Conservation (phyloP, 2,113 vertebrate species). For the Toxotes chatareus region DNA sequence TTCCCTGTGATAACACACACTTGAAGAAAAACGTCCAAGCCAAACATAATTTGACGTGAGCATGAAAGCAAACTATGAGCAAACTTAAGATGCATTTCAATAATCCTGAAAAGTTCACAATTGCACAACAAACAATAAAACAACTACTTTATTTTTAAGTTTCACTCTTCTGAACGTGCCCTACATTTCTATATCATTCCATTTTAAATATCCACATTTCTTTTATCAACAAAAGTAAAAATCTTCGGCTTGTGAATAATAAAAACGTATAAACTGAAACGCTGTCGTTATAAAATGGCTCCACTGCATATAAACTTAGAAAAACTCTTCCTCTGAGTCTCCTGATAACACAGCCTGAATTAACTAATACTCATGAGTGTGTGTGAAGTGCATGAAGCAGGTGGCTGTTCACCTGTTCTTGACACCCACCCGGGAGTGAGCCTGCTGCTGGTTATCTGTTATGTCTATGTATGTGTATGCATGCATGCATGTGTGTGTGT, state of each 20-base stretch:
- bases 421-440: constrained; percentile 62
- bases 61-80: no score
- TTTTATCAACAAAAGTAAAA: not conserved
- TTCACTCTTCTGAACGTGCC: not conserved
- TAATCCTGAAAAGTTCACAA: no score
- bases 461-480: constrained; percentile 36
- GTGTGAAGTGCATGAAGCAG: constrained; percentile 51
- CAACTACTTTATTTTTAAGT: no score
- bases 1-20: no score
- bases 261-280: not conserved
- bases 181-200: not conserved
- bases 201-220: not conserved
- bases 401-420: constrained; percentile 79
- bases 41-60: no score
- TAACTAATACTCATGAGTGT: constrained; percentile 35
- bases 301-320: not conserved
- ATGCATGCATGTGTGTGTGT: constrained; percentile 35
- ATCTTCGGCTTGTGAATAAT: no score
- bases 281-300: not conserved
- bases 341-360: not conserved
- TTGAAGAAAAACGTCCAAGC: no score
- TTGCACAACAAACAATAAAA: no score
- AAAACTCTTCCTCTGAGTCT: not conserved
- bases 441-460: constrained; percentile 63
- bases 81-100: no score